Base-by-base conservation (phyloP, 1,140 invertebrate genomes). In the Bombus polaris region DNA sequence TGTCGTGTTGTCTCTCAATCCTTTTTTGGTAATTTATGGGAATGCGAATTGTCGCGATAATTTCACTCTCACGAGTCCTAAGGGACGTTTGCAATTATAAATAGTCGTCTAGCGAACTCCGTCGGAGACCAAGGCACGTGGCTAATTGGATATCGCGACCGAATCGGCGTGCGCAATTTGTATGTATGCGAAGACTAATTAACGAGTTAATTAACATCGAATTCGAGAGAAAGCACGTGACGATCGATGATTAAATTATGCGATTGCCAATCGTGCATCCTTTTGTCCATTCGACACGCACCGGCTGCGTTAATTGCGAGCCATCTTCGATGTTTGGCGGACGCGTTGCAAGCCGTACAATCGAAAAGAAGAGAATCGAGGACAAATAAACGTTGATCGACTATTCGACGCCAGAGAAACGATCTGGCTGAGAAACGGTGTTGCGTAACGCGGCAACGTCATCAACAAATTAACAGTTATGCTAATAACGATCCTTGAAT, bases 31-130 rank as follows among this genome's bases (percentile, higher is more conserved):
- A 22, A 25, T 66, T 85, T 68, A 65, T 66, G 83, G 62, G 42
- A 85, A 87, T 81, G 85, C 42, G 70, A 74, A 79, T 85, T 59
- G 39, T 47, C 82, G 74, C 65, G 47, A 79, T 89, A 86, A 86
- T 47, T 89, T 53, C 47, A 53, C 47, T 53, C 47, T 53, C 18
- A 8, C 70, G 65, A n/a, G 47, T 13, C 28, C 22, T 62, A 62
- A 62, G 3, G 3, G 10, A n/a, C 28, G 12, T 62, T 75, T 39
- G 72, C 81, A 68, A 66, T 66, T 75, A 72, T 59, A 73, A 62
- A 53, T 32, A 65, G 35, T 37, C 9, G 68, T 37, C 10, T 12
- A 3, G 15, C 6, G 13, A 44, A 42, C 32, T 4, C 35, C 15
- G 12, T 28, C 47, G 0, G 39, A 47, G 71, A 18, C 2, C 57